phyloP scores from a whole-genome alignment of 2,797 vertebrate species.

The Coilia nasus region DNA sequence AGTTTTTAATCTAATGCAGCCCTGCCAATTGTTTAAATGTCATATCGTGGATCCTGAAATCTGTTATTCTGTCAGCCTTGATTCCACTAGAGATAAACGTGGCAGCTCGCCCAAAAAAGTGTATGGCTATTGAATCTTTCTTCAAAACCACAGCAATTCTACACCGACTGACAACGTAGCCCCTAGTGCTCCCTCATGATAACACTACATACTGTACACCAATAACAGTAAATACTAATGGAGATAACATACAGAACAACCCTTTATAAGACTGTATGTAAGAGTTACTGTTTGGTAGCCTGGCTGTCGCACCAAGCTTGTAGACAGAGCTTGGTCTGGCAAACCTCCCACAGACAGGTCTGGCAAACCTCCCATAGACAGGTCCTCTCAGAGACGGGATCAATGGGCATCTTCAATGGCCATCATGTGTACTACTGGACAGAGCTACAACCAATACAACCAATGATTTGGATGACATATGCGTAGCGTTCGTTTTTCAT shows the following conservation, averaged over 20 bases:
- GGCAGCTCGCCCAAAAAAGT: neutral
- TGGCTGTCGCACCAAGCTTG: no score
- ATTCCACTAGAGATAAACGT: neutral
- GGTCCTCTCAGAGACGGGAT: no score
- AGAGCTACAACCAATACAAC: no score
- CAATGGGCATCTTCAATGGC: no score
- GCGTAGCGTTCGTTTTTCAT: no score
- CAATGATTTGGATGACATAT: no score
- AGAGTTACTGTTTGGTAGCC: no score
- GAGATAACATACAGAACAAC: neutral
- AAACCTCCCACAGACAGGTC: no score
- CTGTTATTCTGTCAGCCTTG: neutral
- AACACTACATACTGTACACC: neutral
- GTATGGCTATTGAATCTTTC: neutral
- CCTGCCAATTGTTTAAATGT: neutral
- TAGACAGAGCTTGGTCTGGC: no score
- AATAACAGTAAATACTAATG: neutral
- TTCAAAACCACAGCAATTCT: neutral
- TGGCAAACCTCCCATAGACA: no score
- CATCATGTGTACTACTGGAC: no score
- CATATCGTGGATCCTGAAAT: neutral
- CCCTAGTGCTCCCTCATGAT: no score
- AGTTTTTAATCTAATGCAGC: neutral
- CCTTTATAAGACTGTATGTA: neutral
- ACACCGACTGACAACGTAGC: neutral